Evolutionary conservation across 2,797 vertebrate genomes (phyloP), one percentile per base, ranked within the genome.

Genomic region (Corythornis leucogaster): DNA sequence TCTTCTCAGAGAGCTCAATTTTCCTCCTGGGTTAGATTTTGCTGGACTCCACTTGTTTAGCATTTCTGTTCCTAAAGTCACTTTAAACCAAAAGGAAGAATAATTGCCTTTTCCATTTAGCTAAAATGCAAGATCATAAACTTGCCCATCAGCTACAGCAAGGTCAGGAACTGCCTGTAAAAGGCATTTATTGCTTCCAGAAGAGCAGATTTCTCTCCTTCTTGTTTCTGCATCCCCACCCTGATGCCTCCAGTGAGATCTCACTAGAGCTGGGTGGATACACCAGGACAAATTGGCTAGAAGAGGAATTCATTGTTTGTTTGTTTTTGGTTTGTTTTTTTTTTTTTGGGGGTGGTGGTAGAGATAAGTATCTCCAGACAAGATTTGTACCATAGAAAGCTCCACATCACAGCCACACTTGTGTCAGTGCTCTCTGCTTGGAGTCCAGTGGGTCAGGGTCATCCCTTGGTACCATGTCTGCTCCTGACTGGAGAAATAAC

Each of bases 101-200:
- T 92, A 93, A 95, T 96, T 94, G 61, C 85, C 54, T 81, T 54
- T 79, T 90, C 89, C 87, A 91, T 86, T 93, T 93, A 94, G 92
- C 87, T 91, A 31, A 91, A 91, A 81, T 25, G 42, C n/a, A 80
- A 53, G 83, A 84, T 80, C 87, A 61, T 91, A 93, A 96, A 94
- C 89, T 91, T 77, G 92, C 90, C 91, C 92, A 88, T 93, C 93
- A 95, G 85, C 74, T 45, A 57, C 75, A 67, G 83, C 21, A 38
- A 90, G 91, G 91, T 93, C 87, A 40, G 85, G 71, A 92, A 68
- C 78, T 68, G 87, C 85, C 75, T 90, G 77, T 77, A 82, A 84
- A 70, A 81, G 85, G 57, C 87, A 90, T 89, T 94, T 95, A 95
- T 86, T 93, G 85, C 92, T 95, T 85, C 87, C 91, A 91, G 92